phyloP scores from a whole-genome alignment of 1,140 invertebrate genomes.

The Bombyx mori region ASM3026992v2 NC_085126.1:3113001-3113500 shows the following conservation, averaged over 20 bases:
- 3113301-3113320: conserved; percentile 36
- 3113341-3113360: conserved; percentile 23
- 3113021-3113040: too few relatives aligned
- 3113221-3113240: neutral
- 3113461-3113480: too few relatives aligned
- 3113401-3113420: conserved; percentile 1
- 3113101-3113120: too few relatives aligned
- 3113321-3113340: conserved; percentile 25
- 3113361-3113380: conserved; percentile 8
- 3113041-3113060: too few relatives aligned
- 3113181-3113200: neutral
- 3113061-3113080: too few relatives aligned
- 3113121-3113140: too few relatives aligned
- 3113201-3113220: conserved; percentile 1
- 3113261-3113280: conserved; percentile 32
- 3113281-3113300: conserved; percentile 24
- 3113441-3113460: too few relatives aligned
- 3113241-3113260: neutral
- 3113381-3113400: conserved; percentile 23
- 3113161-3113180: conserved; percentile 1
- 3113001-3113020: too few relatives aligned
- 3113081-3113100: too few relatives aligned
- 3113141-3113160: too few relatives aligned
- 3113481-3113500: too few relatives aligned
- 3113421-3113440: neutral